Evolutionary conservation across 1,140 invertebrate genomes (phyloP), one percentile per base, ranked within the genome.

Genomic region (Euura saliciscinereae): DNA sequence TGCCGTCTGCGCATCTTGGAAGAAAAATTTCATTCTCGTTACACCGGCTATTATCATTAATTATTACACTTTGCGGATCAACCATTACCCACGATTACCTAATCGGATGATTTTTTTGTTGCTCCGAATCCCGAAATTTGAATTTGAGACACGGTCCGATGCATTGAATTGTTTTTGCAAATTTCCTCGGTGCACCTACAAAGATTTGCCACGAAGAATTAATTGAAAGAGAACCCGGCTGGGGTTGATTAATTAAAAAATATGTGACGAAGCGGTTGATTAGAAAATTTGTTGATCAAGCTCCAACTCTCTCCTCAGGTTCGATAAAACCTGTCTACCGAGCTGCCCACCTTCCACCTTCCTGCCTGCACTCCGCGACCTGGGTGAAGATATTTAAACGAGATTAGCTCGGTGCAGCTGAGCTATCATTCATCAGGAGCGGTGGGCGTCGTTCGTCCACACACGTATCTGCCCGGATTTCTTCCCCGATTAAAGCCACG

Each of bases 1-100:
- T 59, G 51, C 51, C 51, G 51, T 59, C 51, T 59, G 51, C 51
- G 51, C 51, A 59, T 59, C 51, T 59, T 59, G 51, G 13, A 59
- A 59, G 13, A n/a, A 59, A 59, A 59, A 59, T 59, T 59, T 8
- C 51, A 59, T 11, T n/a, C 51, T n/a, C 28, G 28, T 28, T 28
- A 28, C 28, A 28, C 28, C 28, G 28, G 28, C 28, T 28, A 28
- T 28, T 28, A 28, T 28, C 28, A 28, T 28, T 28, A 28, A 28
- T 28, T 28, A 28, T 28, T 28, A 28, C 28, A 28, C 28, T 28
- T 28, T 28, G 28, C 28, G 28, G 28, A 28, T 28, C 28, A 28
- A 28, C 28, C 28, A 28, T 28, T 28, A 28, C 28, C 28, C 28
- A 28, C 28, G 28, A 28, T 28, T 28, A 28, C 28, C 28, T 28